A percentile compares a stretch with the other conserved stretches of the same genome.
Evolutionary conservation across 2,797 vertebrate species (phyloP).

Genomic region (Ptychadena robeensis): DNA sequence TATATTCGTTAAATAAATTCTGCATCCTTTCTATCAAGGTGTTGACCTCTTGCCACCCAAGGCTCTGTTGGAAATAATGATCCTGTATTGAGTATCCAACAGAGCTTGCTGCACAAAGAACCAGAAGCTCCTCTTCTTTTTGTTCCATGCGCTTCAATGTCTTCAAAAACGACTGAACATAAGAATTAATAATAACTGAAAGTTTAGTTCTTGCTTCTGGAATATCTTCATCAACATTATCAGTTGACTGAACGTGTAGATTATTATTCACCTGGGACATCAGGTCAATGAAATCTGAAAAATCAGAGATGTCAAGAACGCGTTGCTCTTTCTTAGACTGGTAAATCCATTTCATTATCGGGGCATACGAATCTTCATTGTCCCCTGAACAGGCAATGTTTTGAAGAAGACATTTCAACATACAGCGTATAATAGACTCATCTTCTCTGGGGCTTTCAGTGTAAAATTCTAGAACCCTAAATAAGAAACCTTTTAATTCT

Average conservation of each 20-base stretch:
- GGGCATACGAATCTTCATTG: constrained; percentile 62
- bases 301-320: constrained; percentile 16
- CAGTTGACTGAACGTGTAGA: constrained; percentile 1
- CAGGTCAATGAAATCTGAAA: constrained; percentile 60
- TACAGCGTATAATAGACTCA: constrained; percentile 53
- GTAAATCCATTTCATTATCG: constrained; percentile 67
- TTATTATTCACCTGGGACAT: constrained; percentile 61
- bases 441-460: constrained; percentile 26
- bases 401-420: constrained; percentile 66
- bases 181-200: constrained; percentile 32
- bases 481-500: constrained; percentile 66
- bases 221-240: neutral
- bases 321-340: rapidly evolving
- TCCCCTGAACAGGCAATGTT: constrained; percentile 63
- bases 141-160: constrained; percentile 57
- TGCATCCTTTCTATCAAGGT: constrained; percentile 65
- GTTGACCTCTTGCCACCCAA: constrained; percentile 66
- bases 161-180: constrained; percentile 64
- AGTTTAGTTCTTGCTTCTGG: constrained; percentile 60
- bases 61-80: constrained; percentile 64
- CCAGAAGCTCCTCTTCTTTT: constrained; percentile 63
- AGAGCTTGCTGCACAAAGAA: constrained; percentile 64
- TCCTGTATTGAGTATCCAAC: constrained; percentile 63
- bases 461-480: constrained; percentile 44
- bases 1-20: constrained; percentile 43